Base-by-base conservation (phyloP, 2,797 vertebrate species). In the Catharus ustulatus region DNA sequence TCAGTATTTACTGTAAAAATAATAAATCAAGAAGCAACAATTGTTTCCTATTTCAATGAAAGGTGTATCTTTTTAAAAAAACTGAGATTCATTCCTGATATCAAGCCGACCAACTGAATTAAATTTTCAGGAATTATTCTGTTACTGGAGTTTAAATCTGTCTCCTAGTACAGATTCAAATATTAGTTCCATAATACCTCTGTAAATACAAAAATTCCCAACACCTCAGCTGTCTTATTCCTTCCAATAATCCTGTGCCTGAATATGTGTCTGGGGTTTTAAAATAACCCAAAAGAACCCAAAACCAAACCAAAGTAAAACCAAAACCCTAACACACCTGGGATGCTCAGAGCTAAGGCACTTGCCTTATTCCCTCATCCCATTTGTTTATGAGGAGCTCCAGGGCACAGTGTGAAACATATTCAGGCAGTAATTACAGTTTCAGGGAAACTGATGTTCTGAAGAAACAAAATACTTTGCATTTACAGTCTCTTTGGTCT, bases 381-480 rank as follows among this genome's bases (percentile, higher is more conserved):
- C 48, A 57, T 19, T 76, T 86, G 81, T 90, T 96, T 95, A 93
- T 48, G 84, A 95, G 82, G 72, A 49, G 79, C 91, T 95, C 55
- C 57, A 92, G 93, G 82, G 94, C 51, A 96, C 46, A 72, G 80
- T 11, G 45, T 55, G 84, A 91, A 96, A 85, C 59, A 23, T 73
- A 71, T 90, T 95, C 92, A 95, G 89, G 79, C 93, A 97, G 89
- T 55, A 71, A 45, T 72, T 68, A 84, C 77, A 95, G 79, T 12
- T 68, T 72, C 57, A 95, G 68, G 61, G 82, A 77, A 94, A 82
- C 19, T 61, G 72, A 52, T 34, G 43, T 43, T 94, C 72, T 42
- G 54, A 96, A 79, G 87, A 84, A 97, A 93, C 18, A 75, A 93
- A 92, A 85, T 40, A 86, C 55, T 91, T 93, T 82, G 32, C 51